A percentile compares a stretch with the other conserved stretches of the same genome.
Evolutionary conservation across 2,888 invertebrate genomes (phyloP).

Genomic region (Watsonalla cultraria): DNA sequence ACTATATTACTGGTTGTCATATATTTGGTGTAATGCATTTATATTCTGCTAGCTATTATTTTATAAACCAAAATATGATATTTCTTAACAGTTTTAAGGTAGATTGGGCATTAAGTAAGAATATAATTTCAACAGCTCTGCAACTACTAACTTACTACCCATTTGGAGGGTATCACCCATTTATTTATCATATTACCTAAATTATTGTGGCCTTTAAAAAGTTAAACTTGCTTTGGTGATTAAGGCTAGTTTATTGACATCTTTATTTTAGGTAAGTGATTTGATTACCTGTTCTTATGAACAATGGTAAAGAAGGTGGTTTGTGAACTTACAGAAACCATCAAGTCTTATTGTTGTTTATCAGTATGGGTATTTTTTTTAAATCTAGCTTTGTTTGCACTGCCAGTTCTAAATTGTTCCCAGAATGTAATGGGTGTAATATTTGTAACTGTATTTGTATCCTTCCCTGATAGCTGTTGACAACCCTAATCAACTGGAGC

Average conservation of each 20-base stretch:
- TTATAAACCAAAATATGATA: constrained; percentile 14
- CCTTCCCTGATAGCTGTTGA: too few species aligned
- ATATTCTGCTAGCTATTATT: constrained; percentile 30
- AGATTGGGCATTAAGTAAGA: constrained; percentile 65
- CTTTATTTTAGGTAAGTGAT: constrained; percentile 50
- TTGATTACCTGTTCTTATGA: constrained; percentile 41
- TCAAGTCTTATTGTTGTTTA: constrained; percentile 33
- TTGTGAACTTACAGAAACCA: constrained; percentile 5
- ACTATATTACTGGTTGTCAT: constrained; percentile 37
- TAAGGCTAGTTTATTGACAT: constrained; percentile 61
- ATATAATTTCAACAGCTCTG: constrained; percentile 53
- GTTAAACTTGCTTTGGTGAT: constrained; percentile 70
- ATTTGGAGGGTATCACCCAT: constrained; percentile 56
- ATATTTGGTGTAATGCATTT: constrained; percentile 48
- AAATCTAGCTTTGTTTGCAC: constrained; percentile 12
- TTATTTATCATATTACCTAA: constrained; percentile 71
- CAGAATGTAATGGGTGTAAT: too few species aligned
- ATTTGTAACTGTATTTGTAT: too few species aligned
- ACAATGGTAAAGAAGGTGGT: constrained; percentile 24
- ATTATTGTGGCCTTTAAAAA: constrained; percentile 74
- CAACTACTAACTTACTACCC: constrained; percentile 37
- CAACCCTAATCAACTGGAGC: too few species aligned
- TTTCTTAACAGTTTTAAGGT: constrained; percentile 30
- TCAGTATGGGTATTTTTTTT: constrained; percentile 37
- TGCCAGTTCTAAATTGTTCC: background rate